Evolutionary conservation across 2,113 vertebrate genomes (phyloP), one percentile per base, ranked within the genome.

Genomic region (Kryptolebias marmoratus): DNA sequence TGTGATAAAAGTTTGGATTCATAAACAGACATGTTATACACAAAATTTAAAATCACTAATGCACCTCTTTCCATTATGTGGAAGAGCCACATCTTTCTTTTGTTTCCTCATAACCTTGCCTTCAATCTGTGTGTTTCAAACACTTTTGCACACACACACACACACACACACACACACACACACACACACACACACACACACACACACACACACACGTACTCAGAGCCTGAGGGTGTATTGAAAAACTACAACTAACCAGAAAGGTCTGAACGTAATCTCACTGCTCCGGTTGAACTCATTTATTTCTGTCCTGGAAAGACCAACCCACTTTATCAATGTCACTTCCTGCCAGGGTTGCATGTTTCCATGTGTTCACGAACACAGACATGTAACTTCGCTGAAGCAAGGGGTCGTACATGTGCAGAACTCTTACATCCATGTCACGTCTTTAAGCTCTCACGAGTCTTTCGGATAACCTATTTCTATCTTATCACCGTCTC

Each of bases 281-380:
- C 77, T 75, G 88, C 87, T 80, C 77, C 86, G 86, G 75, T 91
- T 92, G 86, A 91, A 92, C 86, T 88, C 74, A 87, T 91, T 92
- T 89, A 91, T 87, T 88, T 83, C 81, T 86, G 79, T 71, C 72
- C 85, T 68, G 77, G 64, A 83, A 88, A 83, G 70, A 83, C 74
- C 79, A 84, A 80, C 72, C 79, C 70, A 74, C 68, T 90, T 87
- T 45, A 87, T 91, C 91, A 92, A 77, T 86, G 89, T 86, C 89
- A 86, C 72, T 79, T 75, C 57, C 53, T 52, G 75, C 64, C 73
- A 66, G 67, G 11, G 66, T 70, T 69, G 70, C 71, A 52, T 53
- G 15, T 74, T 14, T 31, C 50, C 9, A 44, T 71, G 57, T 70
- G 80, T 66, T 78, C 52, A 32, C 53, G 48, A 54, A 71, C 70